A percentile compares a stretch with the other conserved stretches of the same genome.
Conservation (phyloP, 2,888 invertebrate genomes). For the Lasioglossum vierecki region DNA sequence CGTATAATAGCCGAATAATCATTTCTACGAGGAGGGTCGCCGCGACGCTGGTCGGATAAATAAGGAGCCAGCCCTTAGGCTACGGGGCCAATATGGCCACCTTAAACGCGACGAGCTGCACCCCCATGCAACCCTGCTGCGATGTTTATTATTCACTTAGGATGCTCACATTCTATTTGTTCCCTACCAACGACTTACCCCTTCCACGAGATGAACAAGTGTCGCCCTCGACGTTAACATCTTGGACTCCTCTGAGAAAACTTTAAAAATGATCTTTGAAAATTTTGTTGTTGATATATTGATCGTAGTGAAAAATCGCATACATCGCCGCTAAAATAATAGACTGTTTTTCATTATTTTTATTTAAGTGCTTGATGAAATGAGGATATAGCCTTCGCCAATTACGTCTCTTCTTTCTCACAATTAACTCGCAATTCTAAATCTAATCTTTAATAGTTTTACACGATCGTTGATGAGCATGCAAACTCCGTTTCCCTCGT, state of each 20-base stretch:
- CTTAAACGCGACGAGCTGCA: conserved; percentile 69
- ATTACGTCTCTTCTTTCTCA: background rate
- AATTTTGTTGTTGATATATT: background rate
- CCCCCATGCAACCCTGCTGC: conserved; percentile 66
- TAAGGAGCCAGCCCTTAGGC: conserved; percentile 75
- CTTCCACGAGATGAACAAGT: conserved; percentile 41
- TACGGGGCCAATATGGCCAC: conserved; percentile 79
- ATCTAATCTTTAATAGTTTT: background rate
- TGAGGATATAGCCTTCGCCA: background rate
- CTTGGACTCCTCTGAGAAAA: background rate
- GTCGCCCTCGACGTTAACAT: conserved; percentile 2
- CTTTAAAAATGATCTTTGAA: background rate
- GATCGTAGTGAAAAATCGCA: too few species aligned
- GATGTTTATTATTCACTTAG: conserved; percentile 80
- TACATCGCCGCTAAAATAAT: background rate
- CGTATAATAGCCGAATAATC: conserved; percentile 82
- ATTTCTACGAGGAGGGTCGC: conserved; percentile 60
- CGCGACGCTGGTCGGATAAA: conserved; percentile 48
- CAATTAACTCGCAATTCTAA: background rate
- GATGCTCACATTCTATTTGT: conserved; percentile 76
- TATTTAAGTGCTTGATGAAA: background rate
- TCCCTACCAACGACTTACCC: conserved; percentile 66
- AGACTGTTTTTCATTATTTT: background rate
- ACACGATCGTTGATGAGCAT: background rate
- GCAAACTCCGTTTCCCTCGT: background rate